Evolutionary conservation across 2,113 vertebrate genomes (phyloP), one percentile per base, ranked within the genome.

Genomic region (Eretmochelys imbricata): DNA sequence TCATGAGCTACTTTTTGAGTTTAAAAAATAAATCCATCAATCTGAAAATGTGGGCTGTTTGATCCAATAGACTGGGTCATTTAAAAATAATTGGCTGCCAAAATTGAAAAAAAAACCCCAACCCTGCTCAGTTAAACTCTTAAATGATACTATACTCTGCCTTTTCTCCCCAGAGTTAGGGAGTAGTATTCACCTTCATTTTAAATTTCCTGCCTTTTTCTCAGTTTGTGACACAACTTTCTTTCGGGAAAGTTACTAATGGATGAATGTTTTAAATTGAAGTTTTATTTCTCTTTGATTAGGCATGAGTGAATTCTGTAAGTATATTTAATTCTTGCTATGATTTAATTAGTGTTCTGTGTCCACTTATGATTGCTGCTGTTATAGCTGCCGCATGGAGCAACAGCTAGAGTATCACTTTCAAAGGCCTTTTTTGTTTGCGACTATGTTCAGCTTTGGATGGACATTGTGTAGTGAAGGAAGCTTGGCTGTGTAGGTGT

Each of bases 91-190:
- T 89, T 92, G 35, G 2, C 62, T 94, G 51, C 19, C 81, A 88
- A 93, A 95, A 6, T 53, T 95, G 55, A 48, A 88, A 88, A 92
- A 55, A 82, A 78, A 92, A 85, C 14, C 42, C 42, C 57, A 25
- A 84, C 4, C 51, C 65, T 85, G 62, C 57, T 62, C 3, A 65
- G n/a, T n/a, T 19, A 53, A 53, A 53, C 51, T 54, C 79, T 80
- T 80, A 54, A 89, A n/a, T 72, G 17, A 72, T 72, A 42, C 10
- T 24, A 42, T 20, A 75, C 3, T 42, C 9, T 22, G 5, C 38
- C 22, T 86, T 78, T 80, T 82, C 24, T 94, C 84, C 81, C 51
- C 80, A 53, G 69, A 72, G 20, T 42, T 42, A 4, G 5, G 59
- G 81, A 85, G 29, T 8, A 59, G 14, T 65, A 17, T 7, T 17